Base-by-base conservation (phyloP, 1,140 invertebrate genomes). In the Galendromus occidentalis region DNA sequence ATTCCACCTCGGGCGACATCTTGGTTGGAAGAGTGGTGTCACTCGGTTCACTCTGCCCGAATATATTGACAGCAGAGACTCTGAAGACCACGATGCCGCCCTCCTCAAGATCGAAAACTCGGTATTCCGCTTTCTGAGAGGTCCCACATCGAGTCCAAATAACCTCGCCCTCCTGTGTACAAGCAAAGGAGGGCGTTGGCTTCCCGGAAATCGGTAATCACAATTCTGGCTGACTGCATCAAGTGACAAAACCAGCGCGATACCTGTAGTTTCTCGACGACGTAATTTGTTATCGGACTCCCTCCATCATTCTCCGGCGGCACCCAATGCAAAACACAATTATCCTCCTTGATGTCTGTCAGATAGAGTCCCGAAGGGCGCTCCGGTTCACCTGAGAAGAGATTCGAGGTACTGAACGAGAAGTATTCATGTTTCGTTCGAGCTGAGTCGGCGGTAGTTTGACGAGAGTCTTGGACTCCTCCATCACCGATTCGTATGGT, bases 241-340 rank as follows among this genome's bases (percentile, higher is more conserved):
- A 25, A 59, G 25, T 59, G 14, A 20, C 2, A 20, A 59, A 59
- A 59, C 2, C 9, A 12, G 20, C 9, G 14, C 2, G 14, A 20
- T n/a, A 91, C 80, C 72, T 96, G 92, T 87, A 94, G 94, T 77
- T 97, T 97, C 74, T 98, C 93, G 66, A 97, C 83, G 33, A 95
- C 80, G 72, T 97, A 98, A 74, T 94, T 90, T 17, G 91, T 76
- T 71, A 95, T 91, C 17, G 91, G 88, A 64, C 86, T 87, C 44
- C 91, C 91, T 68, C 91, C 91, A 75, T 91, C 88, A 72, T 91
- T 87, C 47, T 83, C 77, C 33, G 91, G 86, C 68, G 83, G 75
- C 71, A 82, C 83, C 89, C 89, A 91, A 41, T 84, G 78, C 30
- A 95, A 74, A 45, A 85, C 84, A 68, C 88, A 90, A 70, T 33